Percentiles rank a stretch among this genome's conserved stretches.
Evolutionary conservation across 37 sponge, comb jelly and placozoan genomes (phyloP).

Genomic region (Amphimedon queenslandica): DNA sequence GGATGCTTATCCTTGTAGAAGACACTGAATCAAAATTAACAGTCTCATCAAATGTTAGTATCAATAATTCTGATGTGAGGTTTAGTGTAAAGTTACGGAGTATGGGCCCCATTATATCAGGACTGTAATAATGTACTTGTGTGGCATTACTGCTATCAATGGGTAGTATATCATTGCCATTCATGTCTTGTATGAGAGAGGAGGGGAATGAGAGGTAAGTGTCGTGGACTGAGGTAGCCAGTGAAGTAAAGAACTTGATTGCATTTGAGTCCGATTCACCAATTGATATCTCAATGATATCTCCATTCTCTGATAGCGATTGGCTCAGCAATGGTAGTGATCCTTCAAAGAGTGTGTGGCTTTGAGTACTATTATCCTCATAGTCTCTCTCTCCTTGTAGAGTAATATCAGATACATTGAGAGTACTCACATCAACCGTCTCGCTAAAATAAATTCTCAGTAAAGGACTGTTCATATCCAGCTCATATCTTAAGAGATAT

Average conservation of each 20-base stretch:
- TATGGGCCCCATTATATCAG: constrained; percentile 57
- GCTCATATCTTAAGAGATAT: constrained; percentile 38
- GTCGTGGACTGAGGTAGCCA: constrained; percentile 35
- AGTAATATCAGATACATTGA: constrained; percentile 67
- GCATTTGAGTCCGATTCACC: constrained; percentile 72
- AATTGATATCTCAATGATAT: constrained; percentile 45
- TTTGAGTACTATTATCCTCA: constrained; percentile 15
- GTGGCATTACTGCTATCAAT: constrained; percentile 45
- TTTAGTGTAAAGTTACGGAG: constrained; percentile 68
- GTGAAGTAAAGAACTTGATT: constrained; percentile 62
- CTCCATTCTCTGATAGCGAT: constrained; percentile 49
- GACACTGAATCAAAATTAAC: constrained; percentile 49
- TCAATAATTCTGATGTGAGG: constrained; percentile 57
- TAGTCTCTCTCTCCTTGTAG: constrained; percentile 41
- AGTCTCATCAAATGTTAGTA: constrained; percentile 88
- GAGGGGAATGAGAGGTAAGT: constrained; percentile 54
- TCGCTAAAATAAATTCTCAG: constrained; percentile 72
- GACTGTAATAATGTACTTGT: constrained; percentile 22
- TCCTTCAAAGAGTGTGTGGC: constrained; percentile 38
- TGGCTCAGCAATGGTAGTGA: constrained; percentile 35
- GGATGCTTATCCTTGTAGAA: constrained; percentile 33
- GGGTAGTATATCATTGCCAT: constrained; percentile 43
- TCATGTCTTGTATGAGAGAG: constrained; percentile 63
- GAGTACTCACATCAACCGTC: constrained; percentile 63
- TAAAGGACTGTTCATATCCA: constrained; percentile 42